Evolutionary conservation across 2,797 vertebrate genomes (phyloP).

Genomic region (Antennarius maculatus): DNA sequence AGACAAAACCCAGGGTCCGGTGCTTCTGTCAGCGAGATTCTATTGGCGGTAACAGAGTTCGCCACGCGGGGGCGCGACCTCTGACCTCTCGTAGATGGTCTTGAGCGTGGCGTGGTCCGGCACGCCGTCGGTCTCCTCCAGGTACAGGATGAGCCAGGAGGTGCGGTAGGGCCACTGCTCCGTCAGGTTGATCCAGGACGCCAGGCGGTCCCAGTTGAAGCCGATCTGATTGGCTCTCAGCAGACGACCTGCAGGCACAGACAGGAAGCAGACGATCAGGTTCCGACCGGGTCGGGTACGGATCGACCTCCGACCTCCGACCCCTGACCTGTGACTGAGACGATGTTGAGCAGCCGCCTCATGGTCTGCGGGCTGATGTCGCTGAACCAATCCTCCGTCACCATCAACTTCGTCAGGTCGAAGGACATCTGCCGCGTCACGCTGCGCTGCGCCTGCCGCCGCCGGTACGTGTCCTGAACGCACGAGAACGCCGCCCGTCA

Average conservation of each 20-base stretch:
- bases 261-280: background rate
- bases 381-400: conserved; percentile 97
- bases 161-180: conserved; percentile 98
- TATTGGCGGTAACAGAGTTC: too few relatives aligned
- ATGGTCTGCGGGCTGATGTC: conserved; percentile 98
- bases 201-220: conserved; percentile 96
- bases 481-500: background rate
- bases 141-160: conserved; percentile 93
- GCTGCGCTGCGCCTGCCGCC: conserved; percentile 91
- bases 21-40: too few relatives aligned
- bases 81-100: conserved; percentile 93
- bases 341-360: conserved; percentile 95
- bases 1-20: background rate
- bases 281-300: too few relatives aligned
- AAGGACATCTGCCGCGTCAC: conserved; percentile 97
- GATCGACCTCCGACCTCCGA: too few relatives aligned
- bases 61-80: background rate
- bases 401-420: conserved; percentile 93
- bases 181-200: conserved; percentile 97
- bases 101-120: conserved; percentile 91
- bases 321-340: conserved; percentile 91
- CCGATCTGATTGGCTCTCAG: conserved; percentile 96
- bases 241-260: conserved; percentile 83
- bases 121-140: conserved; percentile 93
- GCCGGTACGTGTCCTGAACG: conserved; percentile 91